Evolutionary conservation across 1,140 invertebrate species (phyloP).

Genomic region (Sinella curviseta): DNA sequence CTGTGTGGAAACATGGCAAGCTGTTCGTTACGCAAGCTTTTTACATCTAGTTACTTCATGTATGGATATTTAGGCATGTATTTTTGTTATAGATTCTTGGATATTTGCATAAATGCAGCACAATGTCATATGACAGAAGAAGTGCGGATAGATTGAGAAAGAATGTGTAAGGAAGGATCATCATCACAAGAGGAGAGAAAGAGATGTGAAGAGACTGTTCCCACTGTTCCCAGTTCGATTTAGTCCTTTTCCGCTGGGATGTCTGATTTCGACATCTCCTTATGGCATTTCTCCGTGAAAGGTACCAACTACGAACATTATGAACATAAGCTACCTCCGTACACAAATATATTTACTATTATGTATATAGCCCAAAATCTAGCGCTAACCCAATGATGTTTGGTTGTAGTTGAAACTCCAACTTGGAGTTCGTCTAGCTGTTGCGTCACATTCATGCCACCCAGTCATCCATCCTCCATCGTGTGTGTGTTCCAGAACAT

Average conservation of each 20-base stretch:
- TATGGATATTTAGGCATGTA: no score
- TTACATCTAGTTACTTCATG: neutral
- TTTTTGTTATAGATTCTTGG: no score
- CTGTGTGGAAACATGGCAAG: no score
- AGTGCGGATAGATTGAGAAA: no score
- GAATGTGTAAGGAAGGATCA: neutral
- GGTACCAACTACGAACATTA: neutral
- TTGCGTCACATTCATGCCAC: neutral
- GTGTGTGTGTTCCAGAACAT: no score
- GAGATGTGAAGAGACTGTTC: neutral
- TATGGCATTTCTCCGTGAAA: neutral
- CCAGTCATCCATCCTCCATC: neutral
- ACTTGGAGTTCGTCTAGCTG: neutral
- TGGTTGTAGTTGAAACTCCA: neutral
- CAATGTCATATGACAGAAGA: neutral
- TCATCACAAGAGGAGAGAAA: neutral
- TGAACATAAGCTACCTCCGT: no score
- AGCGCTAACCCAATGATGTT: neutral
- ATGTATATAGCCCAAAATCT: no score
- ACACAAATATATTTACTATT: no score
- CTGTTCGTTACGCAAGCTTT: no score
- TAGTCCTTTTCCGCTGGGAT: constrained; percentile 1
- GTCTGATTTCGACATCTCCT: constrained; percentile 24
- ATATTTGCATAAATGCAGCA: neutral
- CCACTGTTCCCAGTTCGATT: neutral